Evolutionary conservation across 2,113 vertebrate genomes (phyloP).

Genomic region (Fregata magnificens): DNA sequence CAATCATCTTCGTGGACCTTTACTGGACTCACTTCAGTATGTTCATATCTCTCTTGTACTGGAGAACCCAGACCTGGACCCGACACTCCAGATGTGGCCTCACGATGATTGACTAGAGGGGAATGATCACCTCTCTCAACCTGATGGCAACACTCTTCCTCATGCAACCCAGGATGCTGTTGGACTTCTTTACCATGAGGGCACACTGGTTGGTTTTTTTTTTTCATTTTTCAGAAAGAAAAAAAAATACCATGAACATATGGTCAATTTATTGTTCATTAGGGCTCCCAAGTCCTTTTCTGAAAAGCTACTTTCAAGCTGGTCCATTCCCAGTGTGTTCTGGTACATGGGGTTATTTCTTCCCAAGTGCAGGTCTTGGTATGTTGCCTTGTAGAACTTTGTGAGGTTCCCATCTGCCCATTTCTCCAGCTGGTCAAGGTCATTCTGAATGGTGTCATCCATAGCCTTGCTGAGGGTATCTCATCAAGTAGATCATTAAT

Average conservation of each 20-base stretch:
- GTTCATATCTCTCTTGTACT: background rate
- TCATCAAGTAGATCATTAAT: background rate
- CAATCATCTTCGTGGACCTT: background rate
- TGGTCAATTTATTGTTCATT: background rate
- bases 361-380: background rate
- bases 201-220: background rate
- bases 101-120: background rate
- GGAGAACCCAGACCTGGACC: background rate
- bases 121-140: background rate
- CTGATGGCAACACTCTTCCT: background rate
- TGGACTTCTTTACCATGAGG: background rate
- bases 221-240: background rate
- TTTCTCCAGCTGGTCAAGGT: background rate
- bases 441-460: background rate
- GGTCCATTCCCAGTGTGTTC: background rate
- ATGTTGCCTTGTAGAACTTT: background rate
- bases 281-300: background rate
- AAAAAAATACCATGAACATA: background rate
- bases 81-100: background rate
- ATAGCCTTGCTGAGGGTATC: background rate
- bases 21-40: background rate
- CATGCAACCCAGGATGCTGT: background rate
- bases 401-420: background rate
- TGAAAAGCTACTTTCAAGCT: background rate
- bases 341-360: background rate